Evolutionary conservation across 1,140 invertebrate genomes (phyloP).

Genomic region (Temnothorax nylanderi): DNA sequence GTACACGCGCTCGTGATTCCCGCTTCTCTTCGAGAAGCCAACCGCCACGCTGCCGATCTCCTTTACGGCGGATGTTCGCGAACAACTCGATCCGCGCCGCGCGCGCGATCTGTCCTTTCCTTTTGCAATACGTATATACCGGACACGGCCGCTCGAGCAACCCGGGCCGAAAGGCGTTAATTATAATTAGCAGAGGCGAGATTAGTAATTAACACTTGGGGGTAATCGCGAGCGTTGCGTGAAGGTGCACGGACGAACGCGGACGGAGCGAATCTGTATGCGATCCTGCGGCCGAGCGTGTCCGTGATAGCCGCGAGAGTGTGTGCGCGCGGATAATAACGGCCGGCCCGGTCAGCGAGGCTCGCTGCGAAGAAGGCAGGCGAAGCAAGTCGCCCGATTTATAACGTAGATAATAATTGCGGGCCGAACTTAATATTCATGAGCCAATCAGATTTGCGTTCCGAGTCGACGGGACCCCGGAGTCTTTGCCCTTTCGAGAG

Average conservation of each 20-base stretch:
- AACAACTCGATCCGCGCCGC: constrained; percentile 60
- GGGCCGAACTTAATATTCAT: constrained; percentile 86
- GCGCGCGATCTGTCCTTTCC: constrained; percentile 69
- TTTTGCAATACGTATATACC: constrained; percentile 64
- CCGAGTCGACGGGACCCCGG: constrained; percentile 81
- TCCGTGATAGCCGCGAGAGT: constrained; percentile 40
- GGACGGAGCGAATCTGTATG: constrained; percentile 30
- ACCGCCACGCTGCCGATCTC: constrained; percentile 34
- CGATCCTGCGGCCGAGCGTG: constrained; percentile 7
- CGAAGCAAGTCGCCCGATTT: constrained; percentile 84
- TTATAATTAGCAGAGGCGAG: constrained; percentile 85
- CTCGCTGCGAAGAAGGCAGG: constrained; percentile 77
- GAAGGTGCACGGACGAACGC: constrained; percentile 62
- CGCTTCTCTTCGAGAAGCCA: constrained; percentile 7
- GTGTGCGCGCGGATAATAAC: constrained; percentile 79
- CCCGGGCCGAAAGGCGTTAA: constrained; percentile 82
- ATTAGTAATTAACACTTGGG: constrained; percentile 85
- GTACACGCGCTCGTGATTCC: not conserved
- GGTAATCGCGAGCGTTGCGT: constrained; percentile 80
- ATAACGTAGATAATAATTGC: constrained; percentile 86
- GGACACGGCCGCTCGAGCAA: constrained; percentile 65
- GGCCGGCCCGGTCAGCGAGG: constrained; percentile 68
- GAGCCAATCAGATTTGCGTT: constrained; percentile 86
- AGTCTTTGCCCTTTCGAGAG: constrained; percentile 77
- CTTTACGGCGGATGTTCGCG: constrained; percentile 51